Evolutionary conservation across 2,888 invertebrate genomes (phyloP).

Genomic region (Auanema freiburgensis): DNA sequence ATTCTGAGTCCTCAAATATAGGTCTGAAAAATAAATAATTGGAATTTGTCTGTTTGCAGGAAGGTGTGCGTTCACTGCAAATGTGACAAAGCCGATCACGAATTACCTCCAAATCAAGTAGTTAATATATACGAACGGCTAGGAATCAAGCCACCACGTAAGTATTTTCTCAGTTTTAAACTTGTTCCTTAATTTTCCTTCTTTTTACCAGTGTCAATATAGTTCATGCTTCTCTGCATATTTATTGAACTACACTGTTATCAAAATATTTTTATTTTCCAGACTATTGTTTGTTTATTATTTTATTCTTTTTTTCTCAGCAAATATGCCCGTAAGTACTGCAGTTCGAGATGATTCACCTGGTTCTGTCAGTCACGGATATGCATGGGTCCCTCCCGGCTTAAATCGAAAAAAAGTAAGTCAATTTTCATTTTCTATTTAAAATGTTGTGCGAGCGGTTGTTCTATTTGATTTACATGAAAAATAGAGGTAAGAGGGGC

Average conservation of each 20-base stretch:
- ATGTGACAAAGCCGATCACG: slow-evolving; percentile 60
- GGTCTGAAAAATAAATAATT: not conserved
- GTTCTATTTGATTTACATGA: too few relatives aligned
- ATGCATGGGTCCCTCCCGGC: slow-evolving; percentile 78
- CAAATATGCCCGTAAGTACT: slow-evolving; percentile 47
- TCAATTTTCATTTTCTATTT: not conserved
- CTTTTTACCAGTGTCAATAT: not conserved
- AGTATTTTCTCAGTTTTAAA: not conserved
- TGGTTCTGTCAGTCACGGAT: slow-evolving; percentile 64
- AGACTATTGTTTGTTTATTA: not conserved
- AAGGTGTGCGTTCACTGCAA: slow-evolving; percentile 63
- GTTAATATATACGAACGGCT: slow-evolving; percentile 60
- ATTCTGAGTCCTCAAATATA: not conserved
- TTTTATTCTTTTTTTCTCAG: slow-evolving; percentile 28
- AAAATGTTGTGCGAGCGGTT: too few relatives aligned
- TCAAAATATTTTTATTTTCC: not conserved
- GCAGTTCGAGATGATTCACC: slow-evolving; percentile 39
- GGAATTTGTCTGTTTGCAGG: slow-evolving; percentile 35
- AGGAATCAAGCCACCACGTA: slow-evolving; percentile 58
- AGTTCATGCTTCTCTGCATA: not conserved
- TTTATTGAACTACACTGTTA: not conserved
- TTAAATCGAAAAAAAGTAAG: slow-evolving; percentile 70
- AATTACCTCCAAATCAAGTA: slow-evolving; percentile 55
- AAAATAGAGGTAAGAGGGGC: too few relatives aligned
- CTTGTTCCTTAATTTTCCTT: not conserved